Base-by-base conservation (phyloP, 2,113 vertebrate genomes). In the Heterotilapia buettikoferi region DNA sequence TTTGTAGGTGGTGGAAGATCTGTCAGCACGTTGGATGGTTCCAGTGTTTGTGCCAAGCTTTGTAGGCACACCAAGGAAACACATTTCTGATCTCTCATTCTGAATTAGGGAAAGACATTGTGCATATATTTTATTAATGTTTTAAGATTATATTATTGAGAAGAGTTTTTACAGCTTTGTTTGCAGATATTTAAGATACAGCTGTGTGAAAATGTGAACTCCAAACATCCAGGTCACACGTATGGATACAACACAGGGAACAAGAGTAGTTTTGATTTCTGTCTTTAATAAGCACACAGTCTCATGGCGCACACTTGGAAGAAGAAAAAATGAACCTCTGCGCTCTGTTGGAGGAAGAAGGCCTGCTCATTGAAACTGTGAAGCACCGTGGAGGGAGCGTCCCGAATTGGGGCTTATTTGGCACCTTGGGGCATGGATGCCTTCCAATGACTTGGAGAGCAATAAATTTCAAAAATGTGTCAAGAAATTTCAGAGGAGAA, bases 51-150 rank as follows among this genome's bases (percentile, higher is more conserved):
- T 71, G 66, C 66, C 36, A 71, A 71, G n/a, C 36, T 24, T 3
- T 2, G 5, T 21, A 40, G 18, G 66, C 66, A 1, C 36, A 24
- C 4, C 6, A 2, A 59, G 53, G 54, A 54, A 84, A 83, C 18
- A 6, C n/a, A 63, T 33, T 10, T 47, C 59, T 50, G 5, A 63
- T 24, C 11, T 31, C 14, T 45, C 29, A 2, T 33, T 47, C 14
- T 63, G 56, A 3, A 12, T 2, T 3, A 5, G 63, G 0, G 1
- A 40, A 68, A 21, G 11, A 13, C 12, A 14, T 7, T 0, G 29
- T 63, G 3, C 59, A 1, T 11, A 4, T 40, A 9, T 40, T 2
- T 68, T 13, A 40, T 68, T 14, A 11, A 40, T 40, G 18, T 21
- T 68, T 68, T 8, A 40, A 68, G 19, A n/a, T 8, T 0, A 2